These are phyloP conservation scores for Frankliniella intonsa DNA, from an alignment of 2,888 invertebrate genomes.

Conservation along the genomic window DNA sequence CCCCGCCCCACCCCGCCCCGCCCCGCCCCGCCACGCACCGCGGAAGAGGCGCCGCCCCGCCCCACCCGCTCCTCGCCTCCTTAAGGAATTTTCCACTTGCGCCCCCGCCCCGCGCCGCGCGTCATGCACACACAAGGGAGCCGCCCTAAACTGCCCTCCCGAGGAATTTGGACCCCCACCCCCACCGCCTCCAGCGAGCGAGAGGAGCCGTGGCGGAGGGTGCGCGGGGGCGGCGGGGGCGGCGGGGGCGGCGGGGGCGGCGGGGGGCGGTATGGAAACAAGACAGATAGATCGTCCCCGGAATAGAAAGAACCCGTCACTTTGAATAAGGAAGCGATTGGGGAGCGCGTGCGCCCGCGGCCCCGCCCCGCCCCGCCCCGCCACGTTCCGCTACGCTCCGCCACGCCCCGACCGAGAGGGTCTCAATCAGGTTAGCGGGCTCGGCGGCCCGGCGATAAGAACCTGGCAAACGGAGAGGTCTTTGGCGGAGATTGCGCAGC, in stretches of 20 bases:
- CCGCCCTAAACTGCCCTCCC: neutral
- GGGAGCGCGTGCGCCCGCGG: neutral
- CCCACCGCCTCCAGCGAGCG: too few relatives aligned
- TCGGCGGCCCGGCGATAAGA: constrained; percentile 8
- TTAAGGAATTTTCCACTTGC: neutral
- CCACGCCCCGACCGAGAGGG: neutral
- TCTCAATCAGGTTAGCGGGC: constrained; percentile 20
- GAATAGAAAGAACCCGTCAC: constrained; percentile 22
- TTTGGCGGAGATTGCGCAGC: constrained; percentile 2
- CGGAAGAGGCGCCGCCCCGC: neutral
- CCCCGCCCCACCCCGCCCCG: neutral
- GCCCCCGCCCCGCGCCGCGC: neutral
- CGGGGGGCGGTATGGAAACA: neutral
- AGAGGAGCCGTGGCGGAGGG: too few relatives aligned
- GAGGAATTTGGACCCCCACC: neutral
- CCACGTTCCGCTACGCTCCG: neutral
- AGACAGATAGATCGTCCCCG: constrained; percentile 18
- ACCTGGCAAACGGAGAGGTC: constrained; percentile 3
- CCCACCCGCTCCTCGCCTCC: neutral
- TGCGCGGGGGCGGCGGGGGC: neutral
- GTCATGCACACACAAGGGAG: neutral
- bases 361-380: neutral
- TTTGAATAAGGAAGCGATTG: constrained; percentile 22
- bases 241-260: neutral
- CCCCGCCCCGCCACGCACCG: neutral